A percentile compares a stretch with the other conserved stretches of the same genome.
Evolutionary conservation across 92 coral and sea anemone genomes (phyloP).

Genomic region (Diadumene lineata): DNA sequence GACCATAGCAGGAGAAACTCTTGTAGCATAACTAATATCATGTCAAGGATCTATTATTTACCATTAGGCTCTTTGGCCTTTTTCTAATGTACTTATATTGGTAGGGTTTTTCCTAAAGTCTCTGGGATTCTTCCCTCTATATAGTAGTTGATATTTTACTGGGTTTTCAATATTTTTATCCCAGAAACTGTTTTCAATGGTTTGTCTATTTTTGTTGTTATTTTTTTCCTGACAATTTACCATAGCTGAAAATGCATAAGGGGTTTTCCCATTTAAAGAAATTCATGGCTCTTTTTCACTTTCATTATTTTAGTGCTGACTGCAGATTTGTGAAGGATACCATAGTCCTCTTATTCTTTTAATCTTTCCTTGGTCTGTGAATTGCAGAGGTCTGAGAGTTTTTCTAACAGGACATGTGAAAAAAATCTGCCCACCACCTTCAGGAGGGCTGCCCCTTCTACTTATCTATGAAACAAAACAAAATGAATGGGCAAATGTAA

Average conservation of each 20-base stretch:
- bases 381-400: conserved; percentile 81
- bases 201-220: no score
- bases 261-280: no score
- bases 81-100: background rate
- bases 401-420: conserved; percentile 96
- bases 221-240: no score
- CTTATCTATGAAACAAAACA: conserved; percentile 56
- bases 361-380: conserved; percentile 88
- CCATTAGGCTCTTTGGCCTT: no score
- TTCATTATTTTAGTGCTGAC: background rate
- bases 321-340: conserved; percentile 79
- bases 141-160: no score
- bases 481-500: background rate
- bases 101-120: no score
- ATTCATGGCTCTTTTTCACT: background rate
- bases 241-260: no score
- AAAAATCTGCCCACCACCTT: conserved; percentile 93
- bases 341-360: conserved; percentile 92
- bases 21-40: conserved; percentile 70
- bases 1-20: conserved; percentile 97
- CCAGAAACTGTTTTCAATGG: no score
- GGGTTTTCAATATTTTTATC: no score
- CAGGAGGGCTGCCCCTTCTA: conserved; percentile 97
- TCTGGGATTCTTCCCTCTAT: no score
- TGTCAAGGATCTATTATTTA: conserved; percentile 32